Conservation (phyloP, 2,888 invertebrate species). For the Xestia c-nigrum region DNA sequence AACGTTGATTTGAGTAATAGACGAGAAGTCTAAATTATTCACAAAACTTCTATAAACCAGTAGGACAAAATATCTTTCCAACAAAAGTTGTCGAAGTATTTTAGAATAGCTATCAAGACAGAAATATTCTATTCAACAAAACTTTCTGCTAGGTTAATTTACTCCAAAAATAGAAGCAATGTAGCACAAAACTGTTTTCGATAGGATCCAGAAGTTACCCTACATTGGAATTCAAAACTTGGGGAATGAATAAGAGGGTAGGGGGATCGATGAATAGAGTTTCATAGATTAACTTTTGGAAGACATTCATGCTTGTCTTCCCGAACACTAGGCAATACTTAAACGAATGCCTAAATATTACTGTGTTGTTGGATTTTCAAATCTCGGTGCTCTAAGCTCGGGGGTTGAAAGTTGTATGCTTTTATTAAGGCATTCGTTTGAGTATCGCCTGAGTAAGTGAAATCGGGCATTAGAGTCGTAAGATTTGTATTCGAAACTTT, state of each 20-base stretch:
- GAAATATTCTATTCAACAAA: neutral
- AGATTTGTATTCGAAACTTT: constrained; percentile 9
- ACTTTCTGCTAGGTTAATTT: constrained; percentile 24
- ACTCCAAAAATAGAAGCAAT: constrained; percentile 16
- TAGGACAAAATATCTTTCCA: neutral
- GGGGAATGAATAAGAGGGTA: constrained; percentile 10
- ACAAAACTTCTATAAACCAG: neutral
- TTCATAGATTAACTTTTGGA: constrained; percentile 43
- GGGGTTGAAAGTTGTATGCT: neutral
- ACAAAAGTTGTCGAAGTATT: neutral
- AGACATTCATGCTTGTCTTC: constrained; percentile 1
- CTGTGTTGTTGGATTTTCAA: neutral
- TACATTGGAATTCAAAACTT: constrained; percentile 12
- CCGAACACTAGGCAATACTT: neutral
- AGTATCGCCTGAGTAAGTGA: neutral
- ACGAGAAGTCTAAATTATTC: neutral
- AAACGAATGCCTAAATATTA: neutral
- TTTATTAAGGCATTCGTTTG: neutral
- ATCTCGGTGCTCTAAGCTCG: neutral
- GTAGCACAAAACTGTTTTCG: constrained; percentile 25
- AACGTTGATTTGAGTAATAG: too few species aligned
- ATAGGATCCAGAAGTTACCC: constrained; percentile 31
- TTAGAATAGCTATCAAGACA: neutral
- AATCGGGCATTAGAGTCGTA: constrained; percentile 24
- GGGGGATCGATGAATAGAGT: constrained; percentile 13